Evolutionary conservation across 2,113 vertebrate genomes (phyloP), one percentile per base, ranked within the genome.

Genomic region (Zeus faber): DNA sequence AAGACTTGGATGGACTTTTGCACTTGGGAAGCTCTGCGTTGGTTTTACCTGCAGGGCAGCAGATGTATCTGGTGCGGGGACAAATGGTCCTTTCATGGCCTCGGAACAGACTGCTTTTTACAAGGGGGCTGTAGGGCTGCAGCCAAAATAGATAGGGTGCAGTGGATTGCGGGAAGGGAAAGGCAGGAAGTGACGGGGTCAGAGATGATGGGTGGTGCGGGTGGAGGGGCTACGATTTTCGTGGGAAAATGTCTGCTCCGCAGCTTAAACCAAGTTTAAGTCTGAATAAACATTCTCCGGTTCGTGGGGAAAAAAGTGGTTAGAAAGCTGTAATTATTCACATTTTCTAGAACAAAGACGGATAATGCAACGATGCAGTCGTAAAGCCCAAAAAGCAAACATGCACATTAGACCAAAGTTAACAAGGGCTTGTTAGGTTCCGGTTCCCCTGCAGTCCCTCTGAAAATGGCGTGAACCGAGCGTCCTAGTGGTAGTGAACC

Each of bases 401-500:
- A n/a, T n/a, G n/a, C n/a, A n/a, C n/a, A n/a, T n/a, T n/a, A n/a
- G n/a, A n/a, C n/a, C n/a, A n/a, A n/a, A n/a, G n/a, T n/a, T n/a
- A n/a, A n/a, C n/a, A n/a, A n/a, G n/a, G n/a, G n/a, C n/a, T n/a
- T n/a, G n/a, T n/a, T n/a, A n/a, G n/a, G n/a, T n/a, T n/a, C n/a
- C n/a, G n/a, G n/a, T n/a, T n/a, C n/a, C n/a, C n/a, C n/a, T n/a
- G n/a, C n/a, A n/a, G n/a, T n/a, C n/a, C n/a, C n/a, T n/a, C n/a
- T n/a, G n/a, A n/a, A n/a, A n/a, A n/a, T n/a, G n/a, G n/a, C n/a
- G n/a, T n/a, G n/a, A n/a, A n/a, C n/a, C n/a, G n/a, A n/a, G n/a
- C n/a, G n/a, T n/a, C 33, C 46, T 85, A 98, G 84, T 91, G 93
- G 87, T 95, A 95, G 79, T 94, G 94, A 37, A 92, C 88, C 0